Evolutionary conservation across 1,140 invertebrate genomes (phyloP), one percentile per base, ranked within the genome.

Genomic region (Calosoma granatense): DNA sequence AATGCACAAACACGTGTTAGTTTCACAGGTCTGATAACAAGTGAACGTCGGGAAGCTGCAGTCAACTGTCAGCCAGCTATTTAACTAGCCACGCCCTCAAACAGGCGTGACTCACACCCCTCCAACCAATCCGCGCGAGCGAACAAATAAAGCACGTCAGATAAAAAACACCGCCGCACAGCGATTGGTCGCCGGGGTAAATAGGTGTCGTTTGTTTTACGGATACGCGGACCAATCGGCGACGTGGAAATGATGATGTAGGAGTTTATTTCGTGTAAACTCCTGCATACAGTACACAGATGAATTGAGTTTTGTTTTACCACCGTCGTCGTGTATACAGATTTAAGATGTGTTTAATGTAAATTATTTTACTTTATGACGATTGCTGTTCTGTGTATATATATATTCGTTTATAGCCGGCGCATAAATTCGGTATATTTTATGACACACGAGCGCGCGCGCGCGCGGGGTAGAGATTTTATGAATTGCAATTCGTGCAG

Each of bases 311-410:
- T 68, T 70, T 67, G 68, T 67, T 68, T 68, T 67, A 64, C 61
- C 59, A 61, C n/a, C n/a, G n/a, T n/a, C n/a, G n/a, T n/a, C n/a
- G n/a, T n/a, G n/a, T 57, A 55, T 17, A 47, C 41, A 65, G 66
- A 67, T 67, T 70, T 67, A 70, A 63, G 63, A 67, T 67, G 68
- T 70, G 62, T 64, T 70, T 67, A 69, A 67, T 70, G 67, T 67
- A 67, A 67, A 69, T 69, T 67, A 69, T 69, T 69, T 64, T 64
- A 55, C 22, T 66, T 69, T 69, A 67, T 64, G 59, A 61, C 53
- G 61, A 63, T 63, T 63, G 59, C 60, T 60, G 59, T 55, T n/a
- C n/a, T n/a, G n/a, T n/a, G n/a, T n/a, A n/a, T n/a, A 17, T 47
- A 9, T 65, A 57, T 59, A 58, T 59, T 65, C 57, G 61, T 67